Evolutionary conservation across 2,797 vertebrate genomes (phyloP).

Genomic region (Lindbergichthys nudifrons): DNA sequence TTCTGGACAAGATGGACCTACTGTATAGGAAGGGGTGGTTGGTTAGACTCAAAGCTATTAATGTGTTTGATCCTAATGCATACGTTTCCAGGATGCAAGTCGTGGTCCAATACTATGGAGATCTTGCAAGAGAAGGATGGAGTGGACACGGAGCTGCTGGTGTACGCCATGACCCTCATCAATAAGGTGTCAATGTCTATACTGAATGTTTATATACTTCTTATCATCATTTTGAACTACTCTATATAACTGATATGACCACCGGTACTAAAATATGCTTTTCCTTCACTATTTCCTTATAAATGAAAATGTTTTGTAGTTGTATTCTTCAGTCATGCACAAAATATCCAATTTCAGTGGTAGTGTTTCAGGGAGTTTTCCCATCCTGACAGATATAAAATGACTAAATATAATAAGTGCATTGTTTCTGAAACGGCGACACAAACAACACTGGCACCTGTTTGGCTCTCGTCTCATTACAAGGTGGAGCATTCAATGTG

Average conservation of each 20-base stretch:
- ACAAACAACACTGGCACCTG: too few species aligned
- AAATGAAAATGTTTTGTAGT: neutral
- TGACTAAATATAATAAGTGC: neutral
- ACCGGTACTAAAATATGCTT: neutral
- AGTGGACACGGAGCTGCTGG: conserved; percentile 94
- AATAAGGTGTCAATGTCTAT: conserved; percentile 89
- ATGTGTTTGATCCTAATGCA: conserved; percentile 25
- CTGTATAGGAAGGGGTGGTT: neutral
- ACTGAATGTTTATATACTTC: neutral
- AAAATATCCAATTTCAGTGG: neutral
- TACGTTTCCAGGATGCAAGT: conserved; percentile 84
- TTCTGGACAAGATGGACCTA: neutral
- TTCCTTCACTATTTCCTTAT: too few species aligned
- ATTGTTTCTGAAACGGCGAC: too few species aligned
- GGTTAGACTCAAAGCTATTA: neutral
- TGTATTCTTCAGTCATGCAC: neutral
- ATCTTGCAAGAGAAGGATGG: conserved; percentile 96
- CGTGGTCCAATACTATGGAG: conserved; percentile 94
- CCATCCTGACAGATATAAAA: neutral
- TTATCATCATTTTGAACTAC: neutral
- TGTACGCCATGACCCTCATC: conserved; percentile 94
- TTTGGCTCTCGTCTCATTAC: too few species aligned
- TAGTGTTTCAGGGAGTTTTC: neutral
- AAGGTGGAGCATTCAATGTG: too few species aligned
- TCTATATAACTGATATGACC: neutral